Percentiles rank a stretch among this genome's conserved stretches.
phyloP scores from a whole-genome alignment of 2,113 vertebrate species.

The Thamnaconus septentrionalis region DNA sequence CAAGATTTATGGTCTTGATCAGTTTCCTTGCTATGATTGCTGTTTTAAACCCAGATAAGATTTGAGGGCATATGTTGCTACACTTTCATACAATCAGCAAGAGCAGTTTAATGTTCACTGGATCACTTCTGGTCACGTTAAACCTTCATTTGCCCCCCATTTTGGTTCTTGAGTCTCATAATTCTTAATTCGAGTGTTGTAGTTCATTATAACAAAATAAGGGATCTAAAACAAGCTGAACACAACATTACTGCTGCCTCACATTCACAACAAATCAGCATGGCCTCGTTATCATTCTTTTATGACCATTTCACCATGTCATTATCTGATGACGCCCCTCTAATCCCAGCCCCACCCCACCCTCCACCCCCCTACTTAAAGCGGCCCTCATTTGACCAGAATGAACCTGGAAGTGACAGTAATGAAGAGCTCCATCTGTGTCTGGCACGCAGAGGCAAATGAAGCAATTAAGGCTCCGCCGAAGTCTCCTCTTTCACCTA shows the following conservation, averaged over 20 bases:
- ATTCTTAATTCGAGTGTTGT: not conserved
- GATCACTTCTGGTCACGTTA: too few species aligned
- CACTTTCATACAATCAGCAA: too few species aligned
- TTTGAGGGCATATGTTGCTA: too few species aligned
- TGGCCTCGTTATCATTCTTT: conserved; percentile 8
- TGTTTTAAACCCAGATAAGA: too few species aligned
- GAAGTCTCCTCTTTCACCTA: conserved; percentile 64
- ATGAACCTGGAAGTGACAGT: conserved; percentile 62
- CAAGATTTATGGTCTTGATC: too few species aligned
- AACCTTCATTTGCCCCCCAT: too few species aligned
- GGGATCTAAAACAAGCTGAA: not conserved
- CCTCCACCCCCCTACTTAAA: not conserved
- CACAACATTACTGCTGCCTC: not conserved
- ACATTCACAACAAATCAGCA: not conserved
- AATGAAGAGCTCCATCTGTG: conserved; percentile 70
- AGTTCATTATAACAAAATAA: not conserved
- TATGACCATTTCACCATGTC: conserved; percentile 34
- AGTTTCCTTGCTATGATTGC: too few species aligned
- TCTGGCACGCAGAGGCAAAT: conserved; percentile 63
- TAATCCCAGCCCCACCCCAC: conserved; percentile 10
- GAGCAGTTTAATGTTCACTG: too few species aligned
- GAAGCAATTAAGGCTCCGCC: conserved; percentile 62
- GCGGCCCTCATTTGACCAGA: conserved; percentile 38
- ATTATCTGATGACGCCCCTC: conserved; percentile 29
- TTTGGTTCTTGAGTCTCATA: too few species aligned